Percentiles rank a stretch among this genome's conserved stretches.
These are phyloP conservation scores for Physella acuta DNA, from an alignment of 1,140 invertebrate genomes.

Conservation along the genomic window DNA sequence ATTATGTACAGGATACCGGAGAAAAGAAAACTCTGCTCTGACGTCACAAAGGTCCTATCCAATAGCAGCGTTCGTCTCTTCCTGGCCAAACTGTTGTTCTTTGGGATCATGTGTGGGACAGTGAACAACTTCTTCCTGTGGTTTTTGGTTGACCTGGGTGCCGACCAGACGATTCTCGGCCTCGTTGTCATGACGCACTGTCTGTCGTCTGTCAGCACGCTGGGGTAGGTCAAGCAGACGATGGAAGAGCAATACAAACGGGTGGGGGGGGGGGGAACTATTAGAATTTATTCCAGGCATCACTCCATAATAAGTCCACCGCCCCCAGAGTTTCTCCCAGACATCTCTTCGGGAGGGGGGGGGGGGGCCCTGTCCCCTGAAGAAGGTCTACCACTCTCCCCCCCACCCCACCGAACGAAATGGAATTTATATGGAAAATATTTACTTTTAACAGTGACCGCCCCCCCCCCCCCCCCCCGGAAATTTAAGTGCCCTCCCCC, in stretches of 20 bases:
- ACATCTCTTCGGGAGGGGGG: neutral
- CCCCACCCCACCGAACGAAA: too few relatives aligned
- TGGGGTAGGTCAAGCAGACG: conserved; percentile 68
- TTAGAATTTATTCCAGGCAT: neutral
- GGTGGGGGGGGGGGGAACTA: neutral
- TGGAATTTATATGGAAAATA: too few relatives aligned
- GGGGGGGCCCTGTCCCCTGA: too few relatives aligned
- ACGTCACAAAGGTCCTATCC: conserved; percentile 12
- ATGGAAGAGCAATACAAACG: neutral
- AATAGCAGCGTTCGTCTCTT: conserved; percentile 11
- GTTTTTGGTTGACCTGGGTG: conserved; percentile 28
- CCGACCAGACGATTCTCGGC: conserved; percentile 16
- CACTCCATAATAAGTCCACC: neutral
- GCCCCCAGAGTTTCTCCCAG: neutral
- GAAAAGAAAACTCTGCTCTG: neutral
- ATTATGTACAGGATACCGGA: conserved; percentile 13
- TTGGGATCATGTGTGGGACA: conserved; percentile 26
- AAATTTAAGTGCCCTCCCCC: too few relatives aligned
- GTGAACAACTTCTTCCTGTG: conserved; percentile 29
- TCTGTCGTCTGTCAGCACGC: conserved; percentile 65
- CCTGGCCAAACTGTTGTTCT: conserved; percentile 26
- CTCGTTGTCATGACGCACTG: conserved; percentile 26
- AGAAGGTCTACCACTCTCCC: too few relatives aligned
- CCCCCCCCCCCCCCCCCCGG: too few relatives aligned
- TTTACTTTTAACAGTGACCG: too few relatives aligned